Conservation (phyloP, 2,888 invertebrate species). For the Lepidonotus clava region DNA sequence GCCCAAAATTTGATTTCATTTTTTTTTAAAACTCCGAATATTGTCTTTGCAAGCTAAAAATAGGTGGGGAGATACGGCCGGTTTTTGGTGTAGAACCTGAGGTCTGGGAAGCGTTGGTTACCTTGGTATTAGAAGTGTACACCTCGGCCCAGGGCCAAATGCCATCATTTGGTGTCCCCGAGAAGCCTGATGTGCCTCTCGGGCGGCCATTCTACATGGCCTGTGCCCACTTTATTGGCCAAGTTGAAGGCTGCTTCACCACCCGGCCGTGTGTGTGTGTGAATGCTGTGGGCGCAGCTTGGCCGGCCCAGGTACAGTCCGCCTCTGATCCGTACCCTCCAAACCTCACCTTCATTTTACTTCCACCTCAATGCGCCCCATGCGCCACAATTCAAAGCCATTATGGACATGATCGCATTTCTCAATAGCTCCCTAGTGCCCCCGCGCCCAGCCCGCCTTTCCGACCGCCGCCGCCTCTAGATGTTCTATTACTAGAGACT, state of each 20-base stretch:
- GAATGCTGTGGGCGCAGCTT: constrained; percentile 39
- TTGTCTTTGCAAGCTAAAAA: too few relatives aligned
- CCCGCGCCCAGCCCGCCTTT: neutral
- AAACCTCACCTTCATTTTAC: constrained; percentile 45
- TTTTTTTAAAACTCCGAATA: too few relatives aligned
- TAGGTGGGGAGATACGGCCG: too few relatives aligned
- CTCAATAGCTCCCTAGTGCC: constrained; percentile 17
- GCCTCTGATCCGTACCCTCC: constrained; percentile 38
- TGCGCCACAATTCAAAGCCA: constrained; percentile 42
- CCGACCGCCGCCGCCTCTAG: constrained; percentile 1
- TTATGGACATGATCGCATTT: constrained; percentile 19
- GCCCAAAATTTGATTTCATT: too few relatives aligned
- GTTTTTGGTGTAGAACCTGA: too few relatives aligned
- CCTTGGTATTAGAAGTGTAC: neutral
- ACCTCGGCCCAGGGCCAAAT: constrained; percentile 6
- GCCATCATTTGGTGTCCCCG: constrained; percentile 25
- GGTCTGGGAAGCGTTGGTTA: neutral
- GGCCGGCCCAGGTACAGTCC: constrained; percentile 13
- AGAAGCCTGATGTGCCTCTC: neutral
- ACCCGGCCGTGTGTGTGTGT: constrained; percentile 27
- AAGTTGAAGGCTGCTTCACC: constrained; percentile 37
- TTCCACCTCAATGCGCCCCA: neutral
- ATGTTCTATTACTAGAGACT: constrained; percentile 48
- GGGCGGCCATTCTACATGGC: constrained; percentile 15
- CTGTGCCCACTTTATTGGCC: neutral